Evolutionary conservation across 2,888 invertebrate genomes (phyloP), one percentile per base, ranked within the genome.

Genomic region (Erebia epiphron): DNA sequence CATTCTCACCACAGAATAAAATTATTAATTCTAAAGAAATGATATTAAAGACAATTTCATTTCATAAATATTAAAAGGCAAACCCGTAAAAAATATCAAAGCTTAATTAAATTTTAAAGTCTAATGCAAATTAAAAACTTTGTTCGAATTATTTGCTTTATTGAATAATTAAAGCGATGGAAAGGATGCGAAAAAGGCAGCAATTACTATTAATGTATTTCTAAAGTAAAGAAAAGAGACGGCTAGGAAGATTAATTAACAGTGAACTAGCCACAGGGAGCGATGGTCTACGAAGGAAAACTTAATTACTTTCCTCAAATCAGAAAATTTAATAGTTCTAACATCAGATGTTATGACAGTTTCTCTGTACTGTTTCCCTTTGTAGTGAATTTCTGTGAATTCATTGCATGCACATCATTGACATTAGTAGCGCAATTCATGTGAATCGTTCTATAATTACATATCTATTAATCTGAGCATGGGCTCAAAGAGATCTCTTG

Each of bases 251-350:
- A 90, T 90, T 90, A 89, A 90, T 90, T 90, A 90, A 87, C 85
- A 84, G 80, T 76, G 82, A 82, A 83, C 83, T 82, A 82, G 83
- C 87, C 86, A 82, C 88, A 84, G 86, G 84, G 84, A 86, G 82
- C 80, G 83, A 83, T 81, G 76, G 73, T 77, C 82, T 79, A 78
- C 82, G 79, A 84, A 86, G 84, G 86, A 87, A 88, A 88, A 89
- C 86, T 87, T 90, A 90, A 90, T 90, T 91, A 90, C 85, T 89
- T 90, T 89, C 87, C 89, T 88, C 86, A 85, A 87, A 88, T 88
- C 86, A 88, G 89, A 87, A 87, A 86, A 81, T 80, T 88, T 85
- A 87, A 89, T 89, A 86, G 87, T 89, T 87, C 86, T 86, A 86
- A 84, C 74, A 81, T 21, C 14, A 50, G 61, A 46, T 18, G 46